Evolutionary conservation across 1,140 invertebrate species (phyloP), one percentile per base, ranked within the genome.

Genomic region (Trichoplusia ni): DNA sequence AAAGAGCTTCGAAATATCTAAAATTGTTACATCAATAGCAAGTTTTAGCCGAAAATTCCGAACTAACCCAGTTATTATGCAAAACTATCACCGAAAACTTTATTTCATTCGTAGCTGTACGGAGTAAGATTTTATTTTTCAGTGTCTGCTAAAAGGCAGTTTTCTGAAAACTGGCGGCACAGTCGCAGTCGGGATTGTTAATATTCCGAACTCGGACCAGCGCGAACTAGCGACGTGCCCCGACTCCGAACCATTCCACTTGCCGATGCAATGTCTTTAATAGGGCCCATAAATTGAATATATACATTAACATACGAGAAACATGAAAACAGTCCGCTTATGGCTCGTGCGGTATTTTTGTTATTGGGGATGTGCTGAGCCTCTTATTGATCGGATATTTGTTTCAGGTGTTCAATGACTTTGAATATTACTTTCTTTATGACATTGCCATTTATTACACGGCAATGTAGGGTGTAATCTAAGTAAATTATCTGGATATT

Each of bases 241-340:
- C 31, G 69, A 69, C 66, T 75, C 5, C 23, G 33, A 71, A 75
- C 62, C 40, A 6, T 31, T 13, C 58, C 35, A 31, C 58, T 65
- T 59, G 27, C 51, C 66, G 60, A 73, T 72, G 75, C 73, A 74
- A 80, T 77, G 74, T 81, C 79, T 81, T 77, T 75, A 81, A 79
- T 77, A 75, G 72, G 53, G 29, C 14, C 69, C 69, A 78, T 79
- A 74, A 79, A 81, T 81, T 81, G 75, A 77, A 81, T 77, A 76
- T 75, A 47, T 67, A 67, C 66, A 73, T 73, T 75, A 73, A 58
- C 68, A 69, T 67, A 53, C 68, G 61, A 77, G 56, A 25, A 63
- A 59, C 44, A 40, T 42, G 51, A 51, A 58, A 51, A 47, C 51
- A 59, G 65, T 58, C 33, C 47, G 21, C 18, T 7, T 51, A 18